Evolutionary conservation across 2,797 vertebrate species (phyloP).

Genomic region (Cyprinodon diabolis): DNA sequence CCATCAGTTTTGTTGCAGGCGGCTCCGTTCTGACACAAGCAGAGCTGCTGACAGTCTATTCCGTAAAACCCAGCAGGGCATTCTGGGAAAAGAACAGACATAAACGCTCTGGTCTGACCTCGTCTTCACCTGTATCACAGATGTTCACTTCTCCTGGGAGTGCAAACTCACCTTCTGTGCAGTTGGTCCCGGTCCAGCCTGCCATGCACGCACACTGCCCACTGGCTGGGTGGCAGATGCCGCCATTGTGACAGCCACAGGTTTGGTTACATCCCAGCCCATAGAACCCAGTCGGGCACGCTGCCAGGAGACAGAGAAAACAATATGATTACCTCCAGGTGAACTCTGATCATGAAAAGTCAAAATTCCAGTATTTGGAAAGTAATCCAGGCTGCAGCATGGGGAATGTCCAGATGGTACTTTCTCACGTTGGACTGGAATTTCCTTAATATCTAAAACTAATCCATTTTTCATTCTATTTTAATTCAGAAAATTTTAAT

Average conservation of each 20-base stretch:
- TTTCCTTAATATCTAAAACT: constrained; percentile 50
- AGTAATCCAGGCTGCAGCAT: constrained; percentile 46
- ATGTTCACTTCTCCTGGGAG: constrained; percentile 1
- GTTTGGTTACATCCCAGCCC: constrained; percentile 87
- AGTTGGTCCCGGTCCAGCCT: constrained; percentile 88
- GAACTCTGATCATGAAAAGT: constrained; percentile 69
- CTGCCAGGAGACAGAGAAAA: constrained; percentile 73
- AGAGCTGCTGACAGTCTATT: constrained; percentile 80
- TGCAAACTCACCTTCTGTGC: constrained; percentile 83
- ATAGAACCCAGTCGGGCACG: constrained; percentile 81
- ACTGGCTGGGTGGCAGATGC: constrained; percentile 82
- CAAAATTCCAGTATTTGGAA: constrained; percentile 47
- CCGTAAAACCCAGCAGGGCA: constrained; percentile 86
- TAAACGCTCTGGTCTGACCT: constrained; percentile 12
- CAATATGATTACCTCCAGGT: constrained; percentile 60
- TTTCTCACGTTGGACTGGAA: constrained; percentile 57
- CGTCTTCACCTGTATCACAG: constrained; percentile 17
- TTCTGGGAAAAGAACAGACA: constrained; percentile 66
- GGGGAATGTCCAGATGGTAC: constrained; percentile 34
- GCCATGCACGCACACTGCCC: constrained; percentile 86
- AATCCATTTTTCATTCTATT: constrained; percentile 1
- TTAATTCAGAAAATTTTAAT: background rate
- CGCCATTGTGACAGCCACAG: constrained; percentile 85
- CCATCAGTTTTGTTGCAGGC: constrained; percentile 83
- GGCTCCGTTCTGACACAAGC: constrained; percentile 89